phyloP scores from a whole-genome alignment of 2,888 invertebrate species.

The Spialia ferax region DNA sequence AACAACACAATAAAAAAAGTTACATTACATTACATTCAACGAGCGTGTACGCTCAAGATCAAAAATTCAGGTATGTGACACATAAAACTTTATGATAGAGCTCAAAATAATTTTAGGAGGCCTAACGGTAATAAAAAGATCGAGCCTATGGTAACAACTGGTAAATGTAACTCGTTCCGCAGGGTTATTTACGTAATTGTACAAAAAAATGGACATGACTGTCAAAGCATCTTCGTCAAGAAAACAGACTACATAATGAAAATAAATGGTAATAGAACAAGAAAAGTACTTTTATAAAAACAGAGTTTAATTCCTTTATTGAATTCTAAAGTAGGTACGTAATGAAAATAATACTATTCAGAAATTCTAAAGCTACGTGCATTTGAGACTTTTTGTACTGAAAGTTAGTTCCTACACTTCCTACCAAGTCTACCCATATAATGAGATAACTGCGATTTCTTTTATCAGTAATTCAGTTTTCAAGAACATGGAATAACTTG shows the following conservation, averaged over 20 bases:
- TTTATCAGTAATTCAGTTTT: too few relatives aligned
- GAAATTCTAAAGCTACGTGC: too few relatives aligned
- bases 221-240: slow-evolving; percentile 25
- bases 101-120: slow-evolving; percentile 7
- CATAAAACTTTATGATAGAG: slow-evolving; percentile 18
- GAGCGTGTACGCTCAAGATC: slow-evolving; percentile 3
- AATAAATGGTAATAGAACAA: too few relatives aligned
- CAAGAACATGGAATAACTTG: too few relatives aligned
- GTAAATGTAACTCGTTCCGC: slow-evolving; percentile 31
- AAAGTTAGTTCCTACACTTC: too few relatives aligned
- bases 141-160: neutral
- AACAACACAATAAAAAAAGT: too few relatives aligned
- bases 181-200: slow-evolving; percentile 25
- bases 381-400: neutral
- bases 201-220: slow-evolving; percentile 26
- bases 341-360: too few relatives aligned
- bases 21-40: slow-evolving; percentile 33
- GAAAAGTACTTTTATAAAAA: too few relatives aligned
- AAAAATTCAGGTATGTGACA: slow-evolving; percentile 11
- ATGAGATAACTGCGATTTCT: too few relatives aligned
- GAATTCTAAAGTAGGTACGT: too few relatives aligned
- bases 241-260: slow-evolving; percentile 3
- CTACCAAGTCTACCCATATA: too few relatives aligned
- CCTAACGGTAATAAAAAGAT: slow-evolving; percentile 19
- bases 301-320: too few relatives aligned